Percentiles rank a stretch among this genome's conserved stretches.
phyloP scores from a whole-genome alignment of 2,113 vertebrate species.

The Triplophysa siluroides region DNA sequence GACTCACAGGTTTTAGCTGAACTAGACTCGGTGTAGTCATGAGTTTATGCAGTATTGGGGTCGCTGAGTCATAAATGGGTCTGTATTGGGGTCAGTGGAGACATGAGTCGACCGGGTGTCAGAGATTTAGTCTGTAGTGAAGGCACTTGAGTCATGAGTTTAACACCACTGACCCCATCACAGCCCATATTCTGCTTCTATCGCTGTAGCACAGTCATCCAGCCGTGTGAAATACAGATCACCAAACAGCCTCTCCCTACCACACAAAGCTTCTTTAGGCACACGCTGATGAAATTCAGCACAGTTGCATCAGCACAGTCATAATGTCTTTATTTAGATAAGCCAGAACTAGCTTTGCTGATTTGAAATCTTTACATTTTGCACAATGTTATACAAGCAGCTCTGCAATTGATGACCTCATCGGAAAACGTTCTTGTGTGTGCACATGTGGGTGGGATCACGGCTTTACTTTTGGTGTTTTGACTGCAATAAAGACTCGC shows the following conservation, averaged over 20 bases:
- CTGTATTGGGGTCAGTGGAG: constrained; percentile 33
- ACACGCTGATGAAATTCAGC: neutral
- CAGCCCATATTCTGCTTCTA: neutral
- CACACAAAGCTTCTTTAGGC: neutral
- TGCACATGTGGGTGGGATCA: neutral
- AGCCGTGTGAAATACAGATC: neutral
- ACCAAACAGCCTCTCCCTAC: constrained; percentile 11
- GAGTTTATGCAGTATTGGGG: neutral
- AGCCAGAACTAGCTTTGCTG: neutral
- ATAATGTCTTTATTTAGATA: constrained; percentile 16
- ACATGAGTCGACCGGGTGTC: neutral
- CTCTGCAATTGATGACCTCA: no score
- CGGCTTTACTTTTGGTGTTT: no score
- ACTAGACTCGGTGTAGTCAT: neutral
- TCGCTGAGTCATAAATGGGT: constrained; percentile 8
- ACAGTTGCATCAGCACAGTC: neutral
- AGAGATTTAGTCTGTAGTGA: constrained; percentile 17
- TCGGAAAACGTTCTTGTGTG: neutral
- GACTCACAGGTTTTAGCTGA: neutral
- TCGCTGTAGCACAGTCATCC: neutral
- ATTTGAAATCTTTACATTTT: neutral
- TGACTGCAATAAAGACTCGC: neutral
- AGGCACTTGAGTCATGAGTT: constrained; percentile 22
- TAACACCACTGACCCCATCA: constrained; percentile 33
- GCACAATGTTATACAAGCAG: neutral